Evolutionary conservation across 1,140 invertebrate genomes (phyloP), one percentile per base, ranked within the genome.

Genomic region (Akabosia matsudoensis): DNA sequence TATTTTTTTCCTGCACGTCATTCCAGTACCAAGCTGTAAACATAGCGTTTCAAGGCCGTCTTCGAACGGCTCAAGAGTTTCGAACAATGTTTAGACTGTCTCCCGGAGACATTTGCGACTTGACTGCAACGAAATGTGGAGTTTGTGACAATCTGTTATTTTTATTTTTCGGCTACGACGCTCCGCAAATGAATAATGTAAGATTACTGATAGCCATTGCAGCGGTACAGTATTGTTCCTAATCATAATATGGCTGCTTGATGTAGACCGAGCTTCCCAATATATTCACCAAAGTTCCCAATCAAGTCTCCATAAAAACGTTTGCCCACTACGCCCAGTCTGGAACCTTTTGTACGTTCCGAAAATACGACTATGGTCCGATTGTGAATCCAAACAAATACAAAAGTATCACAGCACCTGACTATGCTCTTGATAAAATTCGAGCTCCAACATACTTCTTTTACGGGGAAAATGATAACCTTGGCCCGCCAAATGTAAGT

Each of bases 391-490:
- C 83, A 3, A 67, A 73, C 73, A 18, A 82, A 0, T 87, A 87
- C 70, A 82, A 84, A 74, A 83, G 85, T 74, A 75, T 84, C 0
- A 83, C 81, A 22, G 90, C 91, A 14, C 91, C 91, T 0, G 83
- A 84, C 3, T 92, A 92, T 79, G 77, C 85, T 18, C 78, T 91
- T 0, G 82, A 85, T 45, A 88, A 86, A 64, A 86, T 92, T 7
- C 85, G 81, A 16, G 84, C 88, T 18, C 91, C 90, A n/a, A 86
- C 90, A 0, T 88, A 88, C 0, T 79, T 92, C 0, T 90, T 90
- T 78, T 91, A 88, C 78, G 89, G 89, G 28, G 83, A 87, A 7
- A 87, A 88, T 28, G 92, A 92, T 78, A 82, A 77, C 54, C 80
- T 86, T 2, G 84, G 85, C 51, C 84, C 84, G 79, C 83, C 83